Percentiles rank a stretch among this genome's conserved stretches.
Conservation (phyloP, 2,888 invertebrate species). For the Pharmacophagus antenor region DNA sequence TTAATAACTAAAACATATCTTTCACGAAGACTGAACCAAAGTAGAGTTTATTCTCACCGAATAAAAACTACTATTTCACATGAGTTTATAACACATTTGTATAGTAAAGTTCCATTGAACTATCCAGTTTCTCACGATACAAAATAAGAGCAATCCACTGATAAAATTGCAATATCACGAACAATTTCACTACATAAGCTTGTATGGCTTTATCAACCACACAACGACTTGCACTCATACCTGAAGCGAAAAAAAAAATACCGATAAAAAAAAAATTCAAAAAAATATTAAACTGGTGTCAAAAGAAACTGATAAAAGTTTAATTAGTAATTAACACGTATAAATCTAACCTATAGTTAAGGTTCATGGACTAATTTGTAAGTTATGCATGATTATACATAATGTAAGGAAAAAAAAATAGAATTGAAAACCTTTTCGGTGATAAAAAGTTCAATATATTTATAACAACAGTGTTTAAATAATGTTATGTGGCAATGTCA, state of each 20-base stretch:
- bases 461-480: too few relatives aligned
- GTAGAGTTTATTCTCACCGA: constrained; percentile 16
- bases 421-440: too few relatives aligned
- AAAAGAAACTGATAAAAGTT: constrained; percentile 31
- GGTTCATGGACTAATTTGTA: too few relatives aligned
- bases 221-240: constrained; percentile 77
- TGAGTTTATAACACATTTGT: not conserved
- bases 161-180: constrained; percentile 61
- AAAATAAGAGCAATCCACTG: constrained; percentile 26
- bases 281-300: constrained; percentile 34
- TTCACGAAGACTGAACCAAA: constrained; percentile 14
- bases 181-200: constrained; percentile 49
- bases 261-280: constrained; percentile 42
- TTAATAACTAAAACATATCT: not conserved
- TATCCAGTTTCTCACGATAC: constrained; percentile 11
- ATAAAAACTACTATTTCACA: not conserved
- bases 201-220: constrained; percentile 63
- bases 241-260: constrained; percentile 58
- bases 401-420: too few relatives aligned
- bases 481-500: too few relatives aligned
- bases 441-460: too few relatives aligned
- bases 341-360: too few relatives aligned
- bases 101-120: not conserved
- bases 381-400: too few relatives aligned
- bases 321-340: not conserved